Conservation (phyloP, 2,888 invertebrate genomes). For the Axea sp. region DNA sequence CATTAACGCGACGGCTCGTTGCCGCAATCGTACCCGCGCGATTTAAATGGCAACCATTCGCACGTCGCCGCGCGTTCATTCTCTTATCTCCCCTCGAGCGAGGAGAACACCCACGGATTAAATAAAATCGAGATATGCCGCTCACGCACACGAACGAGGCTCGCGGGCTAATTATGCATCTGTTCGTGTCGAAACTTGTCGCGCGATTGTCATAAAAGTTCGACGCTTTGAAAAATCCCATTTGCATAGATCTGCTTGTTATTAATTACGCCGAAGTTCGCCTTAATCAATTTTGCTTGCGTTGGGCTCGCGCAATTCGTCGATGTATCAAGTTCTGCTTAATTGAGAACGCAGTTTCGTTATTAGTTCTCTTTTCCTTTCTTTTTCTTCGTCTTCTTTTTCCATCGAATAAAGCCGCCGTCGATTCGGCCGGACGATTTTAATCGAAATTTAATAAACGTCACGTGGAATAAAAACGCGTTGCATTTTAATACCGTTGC, state of each 20-base stretch:
- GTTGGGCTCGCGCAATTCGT: not conserved
- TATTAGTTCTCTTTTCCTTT: too few relatives aligned
- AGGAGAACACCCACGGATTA: slow-evolving; percentile 61
- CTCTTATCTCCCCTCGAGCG: slow-evolving; percentile 54
- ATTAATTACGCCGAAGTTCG: slow-evolving; percentile 8
- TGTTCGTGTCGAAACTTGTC: slow-evolving; percentile 58
- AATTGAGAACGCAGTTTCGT: too few relatives aligned
- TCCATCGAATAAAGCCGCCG: too few relatives aligned
- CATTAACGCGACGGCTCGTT: slow-evolving; percentile 63
- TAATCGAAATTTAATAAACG: too few relatives aligned
- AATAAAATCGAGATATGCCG: slow-evolving; percentile 58
- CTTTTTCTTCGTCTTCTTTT: too few relatives aligned
- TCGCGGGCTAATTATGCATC: slow-evolving; percentile 51
- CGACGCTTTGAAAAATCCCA: slow-evolving; percentile 7
- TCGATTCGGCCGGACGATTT: too few relatives aligned
- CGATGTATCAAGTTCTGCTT: too few relatives aligned
- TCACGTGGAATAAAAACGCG: not conserved
- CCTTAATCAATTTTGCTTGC: not conserved
- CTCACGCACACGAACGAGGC: slow-evolving; percentile 55
- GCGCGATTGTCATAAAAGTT: slow-evolving; percentile 51
- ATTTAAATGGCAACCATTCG: slow-evolving; percentile 62
- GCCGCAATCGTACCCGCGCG: slow-evolving; percentile 59
- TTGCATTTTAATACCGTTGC: too few relatives aligned
- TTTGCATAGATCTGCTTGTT: slow-evolving; percentile 22
- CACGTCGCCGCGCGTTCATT: slow-evolving; percentile 60